Conservation (phyloP, 2,888 invertebrate genomes). For the Augiades crinisus region DNA sequence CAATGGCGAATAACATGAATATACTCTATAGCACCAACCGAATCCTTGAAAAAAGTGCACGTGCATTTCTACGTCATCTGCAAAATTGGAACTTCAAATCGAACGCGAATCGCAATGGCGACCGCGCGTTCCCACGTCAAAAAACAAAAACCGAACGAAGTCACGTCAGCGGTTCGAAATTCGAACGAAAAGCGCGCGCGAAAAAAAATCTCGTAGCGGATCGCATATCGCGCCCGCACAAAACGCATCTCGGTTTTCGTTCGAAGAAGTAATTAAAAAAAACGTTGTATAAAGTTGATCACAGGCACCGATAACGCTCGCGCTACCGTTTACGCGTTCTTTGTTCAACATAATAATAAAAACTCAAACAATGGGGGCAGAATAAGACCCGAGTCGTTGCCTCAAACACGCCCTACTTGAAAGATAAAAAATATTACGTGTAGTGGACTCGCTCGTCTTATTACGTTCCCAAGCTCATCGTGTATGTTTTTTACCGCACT, state of each 20-base stretch:
- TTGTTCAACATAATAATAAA: slow-evolving; percentile 73
- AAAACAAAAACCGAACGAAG: slow-evolving; percentile 29
- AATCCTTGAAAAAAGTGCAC: too few species aligned
- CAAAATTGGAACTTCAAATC: slow-evolving; percentile 24
- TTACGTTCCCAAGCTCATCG: slow-evolving; percentile 51
- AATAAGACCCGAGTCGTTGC: slow-evolving; percentile 58
- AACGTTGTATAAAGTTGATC: slow-evolving; percentile 69
- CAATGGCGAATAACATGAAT: not conserved
- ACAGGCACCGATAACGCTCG: slow-evolving; percentile 69
- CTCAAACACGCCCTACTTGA: slow-evolving; percentile 64
- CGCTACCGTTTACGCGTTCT: slow-evolving; percentile 78
- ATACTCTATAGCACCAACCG: too few species aligned
- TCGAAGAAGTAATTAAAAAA: slow-evolving; percentile 54
- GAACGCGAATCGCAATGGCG: slow-evolving; percentile 24
- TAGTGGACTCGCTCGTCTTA: slow-evolving; percentile 56
- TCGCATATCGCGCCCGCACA: slow-evolving; percentile 62
- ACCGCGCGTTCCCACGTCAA: slow-evolving; percentile 25
- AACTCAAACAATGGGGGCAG: slow-evolving; percentile 69
- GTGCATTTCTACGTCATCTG: slow-evolving; percentile 20
- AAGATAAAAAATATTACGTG: slow-evolving; percentile 55
- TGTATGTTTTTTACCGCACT: slow-evolving; percentile 29
- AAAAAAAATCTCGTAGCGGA: slow-evolving; percentile 53
- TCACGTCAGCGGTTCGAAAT: slow-evolving; percentile 47
- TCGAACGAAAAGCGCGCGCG: slow-evolving; percentile 48
- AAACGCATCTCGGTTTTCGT: slow-evolving; percentile 54